Conservation (phyloP, 2,113 vertebrate genomes). For the Zingel zingel region DNA sequence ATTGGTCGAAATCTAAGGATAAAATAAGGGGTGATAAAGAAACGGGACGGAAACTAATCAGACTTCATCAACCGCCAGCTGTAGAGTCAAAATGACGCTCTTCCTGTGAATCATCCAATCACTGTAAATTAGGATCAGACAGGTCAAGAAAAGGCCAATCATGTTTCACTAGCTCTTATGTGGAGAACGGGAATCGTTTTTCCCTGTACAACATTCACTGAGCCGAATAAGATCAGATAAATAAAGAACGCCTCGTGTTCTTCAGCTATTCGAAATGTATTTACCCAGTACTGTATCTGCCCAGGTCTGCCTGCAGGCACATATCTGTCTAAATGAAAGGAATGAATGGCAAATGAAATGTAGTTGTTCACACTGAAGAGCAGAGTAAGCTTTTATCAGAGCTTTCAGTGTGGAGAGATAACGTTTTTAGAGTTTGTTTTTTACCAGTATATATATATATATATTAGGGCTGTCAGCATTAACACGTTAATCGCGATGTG, state of each 20-base stretch:
- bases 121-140: constrained; percentile 25
- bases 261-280: constrained; percentile 53
- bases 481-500: no score
- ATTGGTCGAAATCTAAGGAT: neutral
- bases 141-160: constrained; percentile 41
- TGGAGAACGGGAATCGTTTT: constrained; percentile 19
- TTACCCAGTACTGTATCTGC: constrained; percentile 33
- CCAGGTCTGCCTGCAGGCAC: constrained; percentile 54
- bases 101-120: constrained; percentile 20
- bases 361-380: constrained; percentile 1
- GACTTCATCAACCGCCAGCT: constrained; percentile 13
- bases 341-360: constrained; percentile 45
- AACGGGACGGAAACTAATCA: constrained; percentile 13
- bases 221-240: constrained; percentile 49
- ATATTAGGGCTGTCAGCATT: no score
- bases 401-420: neutral
- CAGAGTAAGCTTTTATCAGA: constrained; percentile 2
- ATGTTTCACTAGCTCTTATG: constrained; percentile 9
- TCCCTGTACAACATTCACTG: constrained; percentile 40
- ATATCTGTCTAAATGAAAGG: constrained; percentile 18
- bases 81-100: constrained; percentile 2
- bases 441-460: neutral
- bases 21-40: constrained; percentile 1
- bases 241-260: constrained; percentile 44
- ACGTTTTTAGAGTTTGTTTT: neutral